Evolutionary conservation across 2,113 vertebrate genomes (phyloP), one percentile per base, ranked within the genome.

Genomic region (Hassar affinis): DNA sequence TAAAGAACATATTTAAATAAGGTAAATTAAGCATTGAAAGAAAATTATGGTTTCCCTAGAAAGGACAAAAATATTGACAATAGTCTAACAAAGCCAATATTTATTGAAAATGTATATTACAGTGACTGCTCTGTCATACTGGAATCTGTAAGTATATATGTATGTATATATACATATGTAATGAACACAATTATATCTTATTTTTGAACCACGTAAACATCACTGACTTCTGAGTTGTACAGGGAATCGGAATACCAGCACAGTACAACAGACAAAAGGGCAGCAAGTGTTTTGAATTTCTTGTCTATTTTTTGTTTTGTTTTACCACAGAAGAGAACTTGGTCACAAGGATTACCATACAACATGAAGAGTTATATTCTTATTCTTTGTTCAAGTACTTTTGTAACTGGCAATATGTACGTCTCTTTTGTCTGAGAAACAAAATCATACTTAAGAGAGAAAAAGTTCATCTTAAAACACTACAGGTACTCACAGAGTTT

Each of bases 91-190:
- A 98, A 98, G 85, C 95, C 93, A 94, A 96, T 95, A 96, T 99
- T 99, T 99, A 98, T 99, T 99, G 96, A 95, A 96, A 98, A 97
- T 90, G 91, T 92, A 93, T 92, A 95, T 94, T 97, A 99, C 97
- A 99, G 95, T 94, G 93, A 95, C 96, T 92, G 93, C 93, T 93
- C 79, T 91, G 79, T 78, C 87, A 91, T 91, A 92, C 86, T 89
- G 91, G 85, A 91, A 86, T 89, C 88, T 86, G 76, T 66, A 82
- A 64, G 82, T 89, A 95, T 93, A 95, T 95, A 95, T 54, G 8
- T 22, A 35, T 56, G 10, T 77, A 8, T 77, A 96, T 94, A 95
- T 86, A 61, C 84, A 89, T 93, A 95, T 94, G 95, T 95, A 95
- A 95, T 94, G 95, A 94, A 95, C 94, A 97, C 94, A 89, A 77